Evolutionary conservation across 2,113 vertebrate genomes (phyloP).

Genomic region (Onychostruthus taczanowskii): DNA sequence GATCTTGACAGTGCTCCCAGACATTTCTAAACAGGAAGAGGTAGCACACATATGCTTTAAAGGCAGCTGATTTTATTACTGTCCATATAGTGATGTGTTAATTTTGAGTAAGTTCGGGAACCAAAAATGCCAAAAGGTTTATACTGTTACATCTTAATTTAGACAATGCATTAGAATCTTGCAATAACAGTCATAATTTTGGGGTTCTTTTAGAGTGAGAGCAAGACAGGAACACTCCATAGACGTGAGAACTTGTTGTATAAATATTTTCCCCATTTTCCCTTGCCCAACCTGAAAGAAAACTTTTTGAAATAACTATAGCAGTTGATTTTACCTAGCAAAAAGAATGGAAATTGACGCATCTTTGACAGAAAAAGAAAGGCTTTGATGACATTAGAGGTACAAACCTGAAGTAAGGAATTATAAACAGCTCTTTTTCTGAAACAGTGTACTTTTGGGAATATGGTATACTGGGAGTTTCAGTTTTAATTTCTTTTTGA

Average conservation of each 20-base stretch:
- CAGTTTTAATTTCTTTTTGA: neutral
- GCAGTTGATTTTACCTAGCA: neutral
- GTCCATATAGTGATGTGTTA: neutral
- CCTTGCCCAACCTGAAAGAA: neutral
- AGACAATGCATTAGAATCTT: neutral
- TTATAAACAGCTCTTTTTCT: neutral
- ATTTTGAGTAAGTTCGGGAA: neutral
- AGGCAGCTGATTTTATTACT: neutral
- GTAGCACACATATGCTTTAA: neutral
- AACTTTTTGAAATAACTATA: neutral
- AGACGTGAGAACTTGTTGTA: neutral
- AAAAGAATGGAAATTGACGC: neutral
- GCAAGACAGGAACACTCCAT: neutral
- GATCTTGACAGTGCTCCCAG: neutral
- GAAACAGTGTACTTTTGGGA: neutral
- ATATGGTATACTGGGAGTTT: neutral
- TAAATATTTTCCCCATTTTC: neutral
- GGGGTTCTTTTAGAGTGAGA: neutral
- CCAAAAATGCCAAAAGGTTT: neutral
- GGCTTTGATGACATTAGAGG: neutral
- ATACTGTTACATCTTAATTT: neutral
- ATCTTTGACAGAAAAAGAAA: neutral
- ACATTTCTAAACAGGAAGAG: neutral
- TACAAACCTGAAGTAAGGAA: neutral
- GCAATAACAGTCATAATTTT: neutral